A percentile compares a stretch with the other conserved stretches of the same genome.
phyloP scores from a whole-genome alignment of 2,888 invertebrate genomes.

The Loripinus fragilis region DNA sequence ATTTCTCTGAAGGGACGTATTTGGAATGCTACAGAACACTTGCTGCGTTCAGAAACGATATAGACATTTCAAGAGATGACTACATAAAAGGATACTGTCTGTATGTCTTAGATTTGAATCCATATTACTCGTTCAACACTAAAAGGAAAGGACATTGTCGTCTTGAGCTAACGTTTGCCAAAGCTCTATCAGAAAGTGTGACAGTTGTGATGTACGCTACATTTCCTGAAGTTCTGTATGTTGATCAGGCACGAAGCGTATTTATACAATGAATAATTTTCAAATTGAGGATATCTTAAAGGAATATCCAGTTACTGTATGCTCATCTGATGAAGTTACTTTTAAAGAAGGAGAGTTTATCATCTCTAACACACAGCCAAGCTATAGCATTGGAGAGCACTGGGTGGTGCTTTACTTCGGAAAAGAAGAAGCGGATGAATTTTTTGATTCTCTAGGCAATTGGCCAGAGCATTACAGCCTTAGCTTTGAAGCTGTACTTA shows the following conservation, averaged over 20 bases:
- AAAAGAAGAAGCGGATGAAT: too few species aligned
- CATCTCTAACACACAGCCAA: conserved; percentile 26
- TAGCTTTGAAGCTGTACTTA: too few species aligned
- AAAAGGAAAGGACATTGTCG: conserved; percentile 40
- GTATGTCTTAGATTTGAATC: conserved; percentile 25
- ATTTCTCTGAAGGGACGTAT: conserved; percentile 10
- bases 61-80: too few species aligned
- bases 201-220: conserved; percentile 34
- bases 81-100: too few species aligned
- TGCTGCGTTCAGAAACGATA: too few species aligned
- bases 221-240: conserved; percentile 30
- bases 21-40: conserved; percentile 35
- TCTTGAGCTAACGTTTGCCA: conserved; percentile 28
- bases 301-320: conserved; percentile 17
- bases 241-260: too few species aligned
- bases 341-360: conserved; percentile 17
- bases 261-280: too few species aligned
- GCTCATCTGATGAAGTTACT: too few species aligned
- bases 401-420: conserved; percentile 39
- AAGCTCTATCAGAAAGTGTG: conserved; percentile 32
- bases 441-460: conserved; percentile 37
- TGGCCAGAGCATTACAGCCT: too few species aligned
- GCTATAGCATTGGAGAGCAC: conserved; percentile 13
- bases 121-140: conserved; percentile 25
- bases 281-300: too few species aligned